Percentiles rank a stretch among this genome's conserved stretches.
Conservation (phyloP, 30 jellyfish, hydroid and myxozoan species). For the Turritopsis dohrnii region DNA sequence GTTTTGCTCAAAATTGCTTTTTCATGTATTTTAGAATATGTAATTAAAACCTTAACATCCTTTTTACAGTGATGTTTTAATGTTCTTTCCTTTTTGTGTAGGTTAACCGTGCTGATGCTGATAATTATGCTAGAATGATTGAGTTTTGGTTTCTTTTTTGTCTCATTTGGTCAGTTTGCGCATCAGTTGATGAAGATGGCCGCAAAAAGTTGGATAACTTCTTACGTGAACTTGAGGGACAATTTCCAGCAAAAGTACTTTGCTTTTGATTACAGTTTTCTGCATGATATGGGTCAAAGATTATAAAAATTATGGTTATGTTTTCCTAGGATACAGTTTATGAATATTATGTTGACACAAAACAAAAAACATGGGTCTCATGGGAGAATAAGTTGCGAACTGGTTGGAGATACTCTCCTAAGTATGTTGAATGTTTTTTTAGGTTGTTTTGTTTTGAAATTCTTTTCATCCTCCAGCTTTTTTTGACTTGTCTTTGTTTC, state of each 20-base stretch:
- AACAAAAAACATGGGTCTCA: conserved; percentile 85
- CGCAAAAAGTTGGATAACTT: conserved; percentile 83
- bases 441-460: background rate
- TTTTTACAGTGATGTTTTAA: background rate
- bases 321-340: conserved; percentile 86
- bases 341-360: conserved; percentile 82
- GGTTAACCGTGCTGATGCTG: conserved; percentile 70
- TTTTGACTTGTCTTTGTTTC: background rate
- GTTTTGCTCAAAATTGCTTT: no score
- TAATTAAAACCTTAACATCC: no score
- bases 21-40: no score
- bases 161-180: conserved; percentile 95
- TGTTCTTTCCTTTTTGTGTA: conserved; percentile 5
- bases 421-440: conserved; percentile 35
- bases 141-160: conserved; percentile 92
- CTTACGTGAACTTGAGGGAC: conserved; percentile 93
- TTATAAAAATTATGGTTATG: background rate
- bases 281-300: background rate
- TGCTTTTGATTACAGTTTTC: background rate
- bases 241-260: conserved; percentile 92
- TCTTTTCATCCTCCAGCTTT: background rate
- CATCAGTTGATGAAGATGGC: conserved; percentile 93
- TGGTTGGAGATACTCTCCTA: conserved; percentile 90
- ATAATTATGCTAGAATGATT: conserved; percentile 78
- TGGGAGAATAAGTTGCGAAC: conserved; percentile 87